Evolutionary conservation across 2,113 vertebrate genomes (phyloP).

Genomic region (Alaudala cheleensis): DNA sequence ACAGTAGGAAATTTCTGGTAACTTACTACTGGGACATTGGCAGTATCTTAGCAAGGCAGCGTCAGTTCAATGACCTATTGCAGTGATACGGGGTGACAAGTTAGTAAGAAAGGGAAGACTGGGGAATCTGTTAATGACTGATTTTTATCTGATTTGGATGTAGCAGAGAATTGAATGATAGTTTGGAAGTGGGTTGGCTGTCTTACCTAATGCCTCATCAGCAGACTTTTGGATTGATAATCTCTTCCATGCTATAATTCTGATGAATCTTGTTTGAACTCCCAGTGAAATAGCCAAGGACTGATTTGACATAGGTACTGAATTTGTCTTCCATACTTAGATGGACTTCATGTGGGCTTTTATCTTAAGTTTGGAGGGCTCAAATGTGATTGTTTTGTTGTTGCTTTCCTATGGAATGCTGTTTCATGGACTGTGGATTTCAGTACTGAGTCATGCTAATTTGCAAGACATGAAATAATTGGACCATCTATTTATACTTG

Average conservation of each 20-base stretch:
- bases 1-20: neutral
- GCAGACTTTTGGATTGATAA: neutral
- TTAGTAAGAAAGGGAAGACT: neutral
- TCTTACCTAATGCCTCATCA: neutral
- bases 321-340: neutral
- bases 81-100: neutral
- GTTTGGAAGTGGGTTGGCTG: neutral
- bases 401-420: neutral
- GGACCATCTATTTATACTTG: neutral
- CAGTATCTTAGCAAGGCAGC: neutral
- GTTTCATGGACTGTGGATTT: neutral
- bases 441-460: neutral
- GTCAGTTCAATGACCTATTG: neutral
- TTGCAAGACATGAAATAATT: neutral
- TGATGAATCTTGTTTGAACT: neutral
- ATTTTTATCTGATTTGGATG: neutral
- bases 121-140: neutral
- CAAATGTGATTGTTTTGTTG: neutral
- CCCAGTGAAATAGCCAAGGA: neutral
- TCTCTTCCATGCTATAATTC: neutral
- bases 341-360: neutral
- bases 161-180: neutral
- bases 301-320: neutral
- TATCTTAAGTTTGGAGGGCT: neutral
- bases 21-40: neutral